Evolutionary conservation across 2,113 vertebrate genomes (phyloP).

Genomic region (Noturus placidus): DNA sequence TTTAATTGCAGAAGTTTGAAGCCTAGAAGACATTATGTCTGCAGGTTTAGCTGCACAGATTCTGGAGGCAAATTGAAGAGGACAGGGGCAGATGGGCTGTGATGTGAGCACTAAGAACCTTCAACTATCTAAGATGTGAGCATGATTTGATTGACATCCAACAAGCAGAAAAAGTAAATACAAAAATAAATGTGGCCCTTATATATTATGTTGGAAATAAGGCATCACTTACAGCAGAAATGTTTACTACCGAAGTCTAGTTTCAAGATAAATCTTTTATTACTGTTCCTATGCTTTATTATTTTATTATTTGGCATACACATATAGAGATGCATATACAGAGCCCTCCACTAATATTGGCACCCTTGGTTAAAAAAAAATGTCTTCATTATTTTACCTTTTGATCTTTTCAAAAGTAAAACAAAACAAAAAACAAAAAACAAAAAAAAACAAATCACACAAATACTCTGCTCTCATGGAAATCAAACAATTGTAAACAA

Average conservation of each 20-base stretch:
- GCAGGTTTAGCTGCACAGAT: constrained; percentile 57
- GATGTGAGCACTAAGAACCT: constrained; percentile 63
- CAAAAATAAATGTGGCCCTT: not conserved
- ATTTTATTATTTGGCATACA: not conserved
- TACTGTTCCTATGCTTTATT: not conserved
- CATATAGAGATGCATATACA: not conserved
- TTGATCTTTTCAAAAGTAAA: no score
- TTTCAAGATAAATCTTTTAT: not conserved
- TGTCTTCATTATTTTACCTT: no score
- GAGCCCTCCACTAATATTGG: no score
- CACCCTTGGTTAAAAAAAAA: no score
- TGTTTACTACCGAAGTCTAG: not conserved
- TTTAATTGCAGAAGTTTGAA: constrained; percentile 57
- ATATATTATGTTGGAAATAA: not conserved
- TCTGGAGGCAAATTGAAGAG: constrained; percentile 69
- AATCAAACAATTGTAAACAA: no score
- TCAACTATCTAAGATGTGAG: constrained; percentile 34
- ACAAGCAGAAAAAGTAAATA: not conserved
- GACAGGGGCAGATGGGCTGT: constrained; percentile 63
- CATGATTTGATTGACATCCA: not conserved
- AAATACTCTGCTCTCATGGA: no score
- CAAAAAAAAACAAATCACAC: no score
- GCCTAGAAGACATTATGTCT: constrained; percentile 23
- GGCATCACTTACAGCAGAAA: not conserved
- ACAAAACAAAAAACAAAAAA: no score